Evolutionary conservation across 2,888 invertebrate genomes (phyloP).

Genomic region (Troglohyphantes excavatus): DNA sequence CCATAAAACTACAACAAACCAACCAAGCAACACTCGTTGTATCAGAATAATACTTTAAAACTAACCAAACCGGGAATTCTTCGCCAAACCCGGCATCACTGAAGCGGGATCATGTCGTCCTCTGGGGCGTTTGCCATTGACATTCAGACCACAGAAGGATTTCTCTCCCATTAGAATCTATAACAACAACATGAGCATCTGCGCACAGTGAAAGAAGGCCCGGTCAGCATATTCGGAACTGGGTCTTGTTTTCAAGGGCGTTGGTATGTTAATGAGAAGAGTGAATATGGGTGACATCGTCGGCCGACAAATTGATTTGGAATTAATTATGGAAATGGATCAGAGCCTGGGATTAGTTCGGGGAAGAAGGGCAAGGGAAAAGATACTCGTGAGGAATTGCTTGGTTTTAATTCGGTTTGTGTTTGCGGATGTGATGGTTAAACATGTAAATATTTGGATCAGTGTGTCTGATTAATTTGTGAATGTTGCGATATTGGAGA

Average conservation of each 20-base stretch:
- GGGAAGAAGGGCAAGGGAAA: not conserved
- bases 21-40: too few relatives aligned
- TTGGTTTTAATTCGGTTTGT: not conserved
- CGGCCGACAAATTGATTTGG: not conserved
- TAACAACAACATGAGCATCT: not conserved
- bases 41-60: too few relatives aligned
- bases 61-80: too few relatives aligned
- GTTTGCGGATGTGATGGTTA: not conserved
- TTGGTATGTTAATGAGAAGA: conserved; percentile 24
- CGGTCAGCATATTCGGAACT: conserved; percentile 27
- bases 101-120: too few relatives aligned
- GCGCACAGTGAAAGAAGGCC: conserved; percentile 6
- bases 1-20: too few relatives aligned
- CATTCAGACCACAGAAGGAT: conserved; percentile 33
- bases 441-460: not conserved
- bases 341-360: not conserved
- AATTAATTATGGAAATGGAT: conserved; percentile 9
- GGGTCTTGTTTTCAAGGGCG: conserved; percentile 12
- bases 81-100: too few relatives aligned
- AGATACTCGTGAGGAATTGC: not conserved
- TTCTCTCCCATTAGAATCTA: not conserved
- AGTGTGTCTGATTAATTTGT: too few relatives aligned
- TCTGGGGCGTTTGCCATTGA: not conserved
- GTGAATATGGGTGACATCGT: conserved; percentile 11
- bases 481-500: too few relatives aligned